Evolutionary conservation across 2,113 vertebrate genomes (phyloP).

Genomic region (Antidorcas marsupialis): DNA sequence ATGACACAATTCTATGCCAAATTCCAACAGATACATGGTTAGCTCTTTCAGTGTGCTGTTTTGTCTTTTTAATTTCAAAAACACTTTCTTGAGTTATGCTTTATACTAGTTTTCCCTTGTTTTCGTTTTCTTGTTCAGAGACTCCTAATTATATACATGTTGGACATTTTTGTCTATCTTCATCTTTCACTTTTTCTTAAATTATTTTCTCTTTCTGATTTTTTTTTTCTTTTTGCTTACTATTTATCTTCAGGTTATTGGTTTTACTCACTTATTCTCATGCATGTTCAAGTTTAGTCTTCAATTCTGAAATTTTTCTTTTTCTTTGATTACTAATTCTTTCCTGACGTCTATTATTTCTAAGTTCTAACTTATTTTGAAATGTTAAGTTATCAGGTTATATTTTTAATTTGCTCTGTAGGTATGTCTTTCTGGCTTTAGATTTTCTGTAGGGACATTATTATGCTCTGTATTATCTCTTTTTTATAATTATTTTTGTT

Average conservation of each 20-base stretch:
- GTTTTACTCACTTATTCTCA: neutral
- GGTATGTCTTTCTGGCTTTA: neutral
- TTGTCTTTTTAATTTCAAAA: neutral
- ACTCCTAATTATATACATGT: neutral
- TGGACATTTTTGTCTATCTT: neutral
- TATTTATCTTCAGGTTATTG: neutral
- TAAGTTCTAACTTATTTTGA: neutral
- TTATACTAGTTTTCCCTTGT: neutral
- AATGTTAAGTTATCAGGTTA: neutral
- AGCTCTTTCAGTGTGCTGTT: neutral
- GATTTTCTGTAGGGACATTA: neutral
- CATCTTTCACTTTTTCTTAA: neutral
- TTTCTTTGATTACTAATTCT: neutral
- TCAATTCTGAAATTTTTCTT: neutral
- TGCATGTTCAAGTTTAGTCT: neutral
- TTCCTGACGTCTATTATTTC: neutral
- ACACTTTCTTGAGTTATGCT: neutral
- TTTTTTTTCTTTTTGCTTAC: neutral
- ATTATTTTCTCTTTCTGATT: neutral
- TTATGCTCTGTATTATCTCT: neutral
- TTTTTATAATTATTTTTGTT: neutral
- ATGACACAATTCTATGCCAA: neutral
- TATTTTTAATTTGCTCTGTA: neutral
- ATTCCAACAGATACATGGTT: neutral
- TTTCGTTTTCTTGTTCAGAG: neutral